Percentiles rank a stretch among this genome's conserved stretches.
Conservation (phyloP, 1,140 invertebrate genomes). For the Trichogramma pretiosum region DNA sequence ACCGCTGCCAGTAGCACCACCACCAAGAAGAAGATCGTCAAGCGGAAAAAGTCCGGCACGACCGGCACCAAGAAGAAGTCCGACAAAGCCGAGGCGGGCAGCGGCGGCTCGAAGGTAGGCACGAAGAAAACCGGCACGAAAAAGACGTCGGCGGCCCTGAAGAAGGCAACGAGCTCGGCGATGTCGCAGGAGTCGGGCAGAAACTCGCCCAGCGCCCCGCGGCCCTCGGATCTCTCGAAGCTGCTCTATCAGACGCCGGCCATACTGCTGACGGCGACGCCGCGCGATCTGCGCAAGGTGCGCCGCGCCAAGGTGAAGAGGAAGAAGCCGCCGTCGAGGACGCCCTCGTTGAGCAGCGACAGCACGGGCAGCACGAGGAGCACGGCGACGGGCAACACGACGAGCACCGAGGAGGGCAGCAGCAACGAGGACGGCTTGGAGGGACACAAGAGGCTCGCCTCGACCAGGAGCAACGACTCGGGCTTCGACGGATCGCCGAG, state of each 20-base stretch:
- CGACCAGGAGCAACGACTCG: conserved; percentile 43
- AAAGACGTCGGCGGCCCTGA: conserved; percentile 3
- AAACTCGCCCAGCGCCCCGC: conserved; percentile 24
- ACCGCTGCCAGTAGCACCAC: conserved; percentile 26
- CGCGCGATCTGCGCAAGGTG: conserved; percentile 38
- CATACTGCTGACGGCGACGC: conserved; percentile 38
- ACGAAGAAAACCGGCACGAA: conserved; percentile 16
- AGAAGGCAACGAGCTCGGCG: conserved; percentile 9
- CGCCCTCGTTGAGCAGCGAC: conserved; percentile 37
- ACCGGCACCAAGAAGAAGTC: conserved; percentile 21
- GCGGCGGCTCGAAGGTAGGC: conserved; percentile 10
- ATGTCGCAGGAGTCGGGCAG: conserved; percentile 13
- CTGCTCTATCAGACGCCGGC: conserved; percentile 42
- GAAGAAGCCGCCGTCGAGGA: conserved; percentile 32
- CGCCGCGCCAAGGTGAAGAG: conserved; percentile 38
- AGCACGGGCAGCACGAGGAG: conserved; percentile 40
- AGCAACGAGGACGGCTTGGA: conserved; percentile 37
- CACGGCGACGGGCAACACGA: conserved; percentile 32
- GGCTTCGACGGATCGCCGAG: conserved; percentile 44
- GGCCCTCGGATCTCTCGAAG: conserved; percentile 36
- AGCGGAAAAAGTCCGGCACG: conserved; percentile 29
- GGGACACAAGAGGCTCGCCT: conserved; percentile 37
- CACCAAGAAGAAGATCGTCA: conserved; percentile 27
- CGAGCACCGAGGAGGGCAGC: conserved; percentile 31
- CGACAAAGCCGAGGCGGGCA: conserved; percentile 18